Evolutionary conservation across 2,888 invertebrate genomes (phyloP).

Genomic region (Brenthis hecate): DNA sequence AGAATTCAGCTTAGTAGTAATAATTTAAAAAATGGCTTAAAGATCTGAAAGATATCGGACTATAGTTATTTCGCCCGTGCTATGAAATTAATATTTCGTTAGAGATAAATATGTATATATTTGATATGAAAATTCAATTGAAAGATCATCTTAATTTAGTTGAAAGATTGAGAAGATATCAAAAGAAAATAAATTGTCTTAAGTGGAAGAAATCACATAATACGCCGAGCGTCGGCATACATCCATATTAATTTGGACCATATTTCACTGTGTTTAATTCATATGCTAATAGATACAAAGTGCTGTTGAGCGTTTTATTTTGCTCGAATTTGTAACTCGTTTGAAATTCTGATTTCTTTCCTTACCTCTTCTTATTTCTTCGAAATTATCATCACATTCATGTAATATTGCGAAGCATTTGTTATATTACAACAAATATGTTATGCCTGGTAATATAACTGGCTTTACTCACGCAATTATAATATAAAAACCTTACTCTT

Average conservation of each 20-base stretch:
- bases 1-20: too few relatives aligned
- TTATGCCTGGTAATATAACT: too few relatives aligned
- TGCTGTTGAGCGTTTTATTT: constrained; percentile 68
- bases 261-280: constrained; percentile 91
- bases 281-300: constrained; percentile 88
- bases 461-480: too few relatives aligned
- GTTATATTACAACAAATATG: too few relatives aligned
- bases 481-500: too few relatives aligned
- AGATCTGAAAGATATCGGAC: too few relatives aligned
- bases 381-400: too few relatives aligned
- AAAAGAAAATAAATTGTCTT: constrained; percentile 8
- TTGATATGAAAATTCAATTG: neutral
- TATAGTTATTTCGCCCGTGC: too few relatives aligned
- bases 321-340: constrained; percentile 24
- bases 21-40: too few relatives aligned
- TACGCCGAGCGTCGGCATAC: constrained; percentile 72
- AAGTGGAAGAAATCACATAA: constrained; percentile 49
- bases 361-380: neutral
- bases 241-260: constrained; percentile 89
- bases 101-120: neutral
- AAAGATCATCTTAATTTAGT: neutral
- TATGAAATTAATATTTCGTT: too few relatives aligned
- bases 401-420: neutral
- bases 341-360: neutral
- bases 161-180: too few relatives aligned